Conservation (phyloP, 2,113 vertebrate species). For the Platichthys stellatus region DNA sequence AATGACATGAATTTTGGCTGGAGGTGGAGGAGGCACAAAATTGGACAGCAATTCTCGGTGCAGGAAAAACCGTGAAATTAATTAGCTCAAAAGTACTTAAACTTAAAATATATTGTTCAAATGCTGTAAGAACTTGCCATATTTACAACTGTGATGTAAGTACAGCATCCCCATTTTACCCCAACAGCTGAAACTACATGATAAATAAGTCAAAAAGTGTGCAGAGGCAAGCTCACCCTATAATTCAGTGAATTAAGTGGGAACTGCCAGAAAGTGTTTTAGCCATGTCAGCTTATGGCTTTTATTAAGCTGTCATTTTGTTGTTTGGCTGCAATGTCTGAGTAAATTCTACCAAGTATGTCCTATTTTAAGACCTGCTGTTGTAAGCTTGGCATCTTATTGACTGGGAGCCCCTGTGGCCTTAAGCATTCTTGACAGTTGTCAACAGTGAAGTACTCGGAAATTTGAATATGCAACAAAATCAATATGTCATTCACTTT, state of each 20-base stretch:
- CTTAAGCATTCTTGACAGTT: constrained; percentile 42
- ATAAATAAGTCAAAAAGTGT: constrained; percentile 25
- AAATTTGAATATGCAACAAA: constrained; percentile 31
- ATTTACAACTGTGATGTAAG: constrained; percentile 9
- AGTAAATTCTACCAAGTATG: constrained; percentile 34
- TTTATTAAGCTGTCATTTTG: constrained; percentile 52
- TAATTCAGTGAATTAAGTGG: constrained; percentile 29
- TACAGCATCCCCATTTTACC: constrained; percentile 6
- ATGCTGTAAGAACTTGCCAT: neutral
- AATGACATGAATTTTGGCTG: no score
- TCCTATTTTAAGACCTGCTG: constrained; percentile 43
- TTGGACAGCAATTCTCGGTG: no score
- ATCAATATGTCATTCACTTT: constrained; percentile 35
- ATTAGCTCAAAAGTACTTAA: constrained; percentile 8
- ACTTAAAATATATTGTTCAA: constrained; percentile 3
- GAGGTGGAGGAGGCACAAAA: no score
- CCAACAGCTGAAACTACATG: constrained; percentile 24
- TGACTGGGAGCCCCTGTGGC: constrained; percentile 24
- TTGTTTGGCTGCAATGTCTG: constrained; percentile 32
- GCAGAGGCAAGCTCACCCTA: constrained; percentile 11
- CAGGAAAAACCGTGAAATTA: no score
- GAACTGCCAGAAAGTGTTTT: constrained; percentile 46
- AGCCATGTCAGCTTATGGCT: constrained; percentile 45
- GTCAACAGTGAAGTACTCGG: constrained; percentile 21
- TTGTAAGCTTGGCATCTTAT: constrained; percentile 35